A percentile compares a stretch with the other conserved stretches of the same genome.
These are phyloP conservation scores for Bucco capensis DNA, from an alignment of 2,113 vertebrate genomes.

Conservation along the genomic window DNA sequence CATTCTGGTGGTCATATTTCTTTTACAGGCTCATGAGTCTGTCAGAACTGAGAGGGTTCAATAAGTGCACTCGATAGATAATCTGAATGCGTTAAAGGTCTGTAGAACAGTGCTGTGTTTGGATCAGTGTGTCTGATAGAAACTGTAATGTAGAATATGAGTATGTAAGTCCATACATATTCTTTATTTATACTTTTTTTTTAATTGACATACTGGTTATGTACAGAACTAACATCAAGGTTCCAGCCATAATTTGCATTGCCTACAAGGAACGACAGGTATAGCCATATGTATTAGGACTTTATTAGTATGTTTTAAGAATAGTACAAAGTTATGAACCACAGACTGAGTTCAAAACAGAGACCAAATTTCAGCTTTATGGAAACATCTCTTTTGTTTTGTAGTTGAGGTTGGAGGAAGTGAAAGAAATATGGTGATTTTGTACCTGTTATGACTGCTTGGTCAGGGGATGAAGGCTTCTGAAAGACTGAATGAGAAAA, in stretches of 20 bases:
- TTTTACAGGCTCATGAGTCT: not conserved
- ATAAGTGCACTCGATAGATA: accelerated
- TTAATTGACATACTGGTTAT: not conserved
- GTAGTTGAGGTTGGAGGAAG: not conserved
- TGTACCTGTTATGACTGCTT: not conserved
- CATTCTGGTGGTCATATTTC: not conserved
- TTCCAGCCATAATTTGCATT: not conserved
- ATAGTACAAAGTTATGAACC: not conserved
- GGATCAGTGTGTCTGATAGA: not conserved
- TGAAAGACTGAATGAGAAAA: not conserved
- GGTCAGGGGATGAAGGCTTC: not conserved
- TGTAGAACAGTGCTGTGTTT: not conserved
- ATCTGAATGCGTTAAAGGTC: not conserved
- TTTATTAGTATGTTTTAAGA: not conserved
- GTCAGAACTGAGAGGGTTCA: not conserved
- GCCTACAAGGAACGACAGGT: not conserved
- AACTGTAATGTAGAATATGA: not conserved
- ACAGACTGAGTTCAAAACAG: not conserved
- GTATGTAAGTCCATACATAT: not conserved
- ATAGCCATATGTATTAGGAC: not conserved
- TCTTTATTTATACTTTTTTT: no score
- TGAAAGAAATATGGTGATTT: not conserved
- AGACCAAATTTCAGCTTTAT: not conserved
- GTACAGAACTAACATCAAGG: not conserved
- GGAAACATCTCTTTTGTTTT: not conserved